Base-by-base conservation (phyloP, 2,797 vertebrate species). In the Poeciliopsis gracilis region DNA sequence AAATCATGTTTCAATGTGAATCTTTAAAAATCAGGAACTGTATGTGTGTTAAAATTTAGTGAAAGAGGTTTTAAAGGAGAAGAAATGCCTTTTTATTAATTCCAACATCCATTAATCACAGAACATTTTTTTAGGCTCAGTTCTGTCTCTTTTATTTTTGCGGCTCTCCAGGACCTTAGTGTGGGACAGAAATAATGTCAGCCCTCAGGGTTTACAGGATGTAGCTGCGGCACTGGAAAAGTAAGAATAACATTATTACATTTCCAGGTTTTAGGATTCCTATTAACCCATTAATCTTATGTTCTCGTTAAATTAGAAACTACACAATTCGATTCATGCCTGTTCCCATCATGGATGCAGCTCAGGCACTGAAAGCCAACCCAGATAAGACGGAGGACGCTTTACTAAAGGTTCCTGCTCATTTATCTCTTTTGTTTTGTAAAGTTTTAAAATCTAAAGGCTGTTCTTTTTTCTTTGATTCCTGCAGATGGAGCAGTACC, bases 241-340 rank as follows among this genome's bases (percentile, higher is more conserved):
- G 98, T 99, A 93, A 92, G 97, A 96, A 0, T 43, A 5, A 73
- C 28, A 63, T 28, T 36, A 41, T 18, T 23, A 25, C 2, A 15
- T 59, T 74, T 45, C 10, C 53, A 47, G 11, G 0, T 61, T 61
- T 3, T 53, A 33, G 16, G 15, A 12, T 36, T 18, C 33, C 30
- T 30, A 30, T 30, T 1, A 33, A 33, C 33, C 6, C 7, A 8
- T 6, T 41, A 36, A 75, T 20, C 13, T 9, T 23, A 0, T 46
- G n/a, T 6, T 70, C 4, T 73, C 23, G 76, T 1, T 53, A 9
- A n/a, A 6, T 71, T 84, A 99, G 98, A 87, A 99, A 99, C 92
- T 98, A 96, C 84, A 99, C 98, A 0, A 94, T 99, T 78, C 96
- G 98, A 8, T 99, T 98, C 89, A 99, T 99, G 98, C 98, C 98